phyloP scores from a whole-genome alignment of 2,888 invertebrate species.

The Tachystola acroxantha region DNA sequence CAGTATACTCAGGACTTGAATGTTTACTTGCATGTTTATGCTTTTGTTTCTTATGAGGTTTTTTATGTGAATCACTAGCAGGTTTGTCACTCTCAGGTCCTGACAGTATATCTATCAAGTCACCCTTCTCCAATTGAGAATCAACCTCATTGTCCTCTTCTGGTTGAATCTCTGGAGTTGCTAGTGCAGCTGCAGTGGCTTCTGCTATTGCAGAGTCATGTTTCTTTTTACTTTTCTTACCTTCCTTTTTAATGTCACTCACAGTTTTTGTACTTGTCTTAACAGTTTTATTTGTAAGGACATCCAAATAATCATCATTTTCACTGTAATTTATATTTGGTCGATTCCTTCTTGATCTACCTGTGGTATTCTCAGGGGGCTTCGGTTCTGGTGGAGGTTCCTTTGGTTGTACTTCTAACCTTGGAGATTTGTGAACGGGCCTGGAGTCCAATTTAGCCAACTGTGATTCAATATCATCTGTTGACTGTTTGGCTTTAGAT shows the following conservation, averaged over 20 bases:
- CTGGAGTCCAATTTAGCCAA: conserved; percentile 59
- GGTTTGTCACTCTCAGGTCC: conserved; percentile 41
- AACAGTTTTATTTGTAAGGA: conserved; percentile 57
- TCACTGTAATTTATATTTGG: conserved; percentile 76
- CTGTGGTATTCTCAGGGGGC: conserved; percentile 51
- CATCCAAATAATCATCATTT: conserved; percentile 75
- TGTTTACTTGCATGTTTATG: conserved; percentile 49
- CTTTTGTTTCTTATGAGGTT: conserved; percentile 50
- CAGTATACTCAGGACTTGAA: conserved; percentile 40
- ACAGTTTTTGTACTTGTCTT: conserved; percentile 49
- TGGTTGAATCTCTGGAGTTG: conserved; percentile 23
- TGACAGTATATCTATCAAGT: conserved; percentile 56
- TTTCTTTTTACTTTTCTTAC: conserved; percentile 56
- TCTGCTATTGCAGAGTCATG: conserved; percentile 27
- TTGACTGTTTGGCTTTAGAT: conserved; percentile 30
- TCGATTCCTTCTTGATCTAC: conserved; percentile 66
- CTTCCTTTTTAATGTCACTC: conserved; percentile 62
- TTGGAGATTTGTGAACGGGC: conserved; percentile 44
- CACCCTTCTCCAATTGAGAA: conserved; percentile 44
- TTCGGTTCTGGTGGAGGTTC: conserved; percentile 62
- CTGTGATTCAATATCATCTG: conserved; percentile 59
- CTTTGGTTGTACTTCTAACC: conserved; percentile 48
- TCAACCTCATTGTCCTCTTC: conserved; percentile 43
- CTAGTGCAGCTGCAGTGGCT: conserved; percentile 26
- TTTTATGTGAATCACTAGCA: conserved; percentile 34